Base-by-base conservation (phyloP, 2,888 invertebrate genomes). In the Amiota minor region DNA sequence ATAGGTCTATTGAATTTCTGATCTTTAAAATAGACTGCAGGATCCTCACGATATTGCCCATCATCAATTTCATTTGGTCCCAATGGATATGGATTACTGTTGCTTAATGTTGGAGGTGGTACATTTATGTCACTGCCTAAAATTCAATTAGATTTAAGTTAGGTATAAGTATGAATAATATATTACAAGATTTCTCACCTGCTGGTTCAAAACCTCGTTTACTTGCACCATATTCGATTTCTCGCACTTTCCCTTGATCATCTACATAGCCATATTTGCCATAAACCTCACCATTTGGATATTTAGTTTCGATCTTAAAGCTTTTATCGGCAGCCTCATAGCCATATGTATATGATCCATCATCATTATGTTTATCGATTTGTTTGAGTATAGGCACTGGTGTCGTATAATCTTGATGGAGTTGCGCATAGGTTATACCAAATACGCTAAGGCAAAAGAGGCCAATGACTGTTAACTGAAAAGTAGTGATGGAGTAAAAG, bases 201-300 rank as follows among this genome's bases (percentile, higher is more conserved):
- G 93, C 92, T 1, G 96, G 96, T 85, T 95, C 95, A 87, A 96
- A 96, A 59, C 96, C 96, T 72, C 95, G 91, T 82, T 93, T 92
- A 73, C 94, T 94, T 1, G 96, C 96, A 2, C 96, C 96, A 86
- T 97, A 97, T 77, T 96, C 95, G 23, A 96, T 93, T 89, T 96
- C 95, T 72, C 96, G 92, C 23, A 92, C 83, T 81, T 92, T 93
- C 0, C 97, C 97, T 35, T 90, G 91, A 83, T 94, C 95, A 80
- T 96, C 96, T 0, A 96, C 92, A 88, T 96, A 97, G n/a, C 97
- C 97, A 84, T 96, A 97, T 88, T 96, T 97, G 74, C 97, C 97
- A 70, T 93, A 94, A 0, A 96, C 95, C 84, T 96, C 96, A 0
- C 96, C 96, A 64, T 92, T 94, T 0, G 95, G 92, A 83, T 95